Evolutionary conservation across 2,888 invertebrate species (phyloP).

Genomic region (Ernsta delagoae): DNA sequence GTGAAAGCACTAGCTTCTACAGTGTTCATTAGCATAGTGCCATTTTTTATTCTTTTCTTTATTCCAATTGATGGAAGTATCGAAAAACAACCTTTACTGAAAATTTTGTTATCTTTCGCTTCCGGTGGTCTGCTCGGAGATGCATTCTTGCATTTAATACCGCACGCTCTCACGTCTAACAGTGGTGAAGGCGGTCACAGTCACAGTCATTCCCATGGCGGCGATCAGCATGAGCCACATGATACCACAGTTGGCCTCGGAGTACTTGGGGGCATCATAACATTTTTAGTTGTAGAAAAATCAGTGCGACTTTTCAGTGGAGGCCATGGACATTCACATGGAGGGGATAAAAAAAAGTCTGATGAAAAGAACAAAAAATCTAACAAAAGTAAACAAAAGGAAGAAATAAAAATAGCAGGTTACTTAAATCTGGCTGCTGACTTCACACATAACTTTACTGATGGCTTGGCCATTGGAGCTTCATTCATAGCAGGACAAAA

Average conservation of each 20-base stretch:
- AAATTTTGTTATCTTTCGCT: slow-evolving; percentile 96
- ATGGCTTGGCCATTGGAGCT: slow-evolving; percentile 99
- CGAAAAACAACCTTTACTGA: slow-evolving; percentile 93
- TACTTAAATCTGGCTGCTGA: slow-evolving; percentile 99
- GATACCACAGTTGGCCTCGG: slow-evolving; percentile 97
- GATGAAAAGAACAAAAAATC: slow-evolving; percentile 71
- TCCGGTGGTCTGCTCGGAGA: slow-evolving; percentile 98
- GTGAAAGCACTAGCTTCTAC: slow-evolving; percentile 95
- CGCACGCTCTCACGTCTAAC: slow-evolving; percentile 91
- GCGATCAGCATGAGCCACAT: slow-evolving; percentile 82
- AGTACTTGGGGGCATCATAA: slow-evolving; percentile 94
- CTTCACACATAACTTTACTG: slow-evolving; percentile 99
- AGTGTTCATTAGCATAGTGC: slow-evolving; percentile 96
- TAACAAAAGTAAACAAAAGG: slow-evolving; percentile 64
- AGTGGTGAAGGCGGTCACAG: slow-evolving; percentile 74
- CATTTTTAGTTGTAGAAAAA: slow-evolving; percentile 97
- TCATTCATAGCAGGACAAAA: slow-evolving; percentile 96
- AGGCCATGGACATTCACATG: slow-evolving; percentile 91
- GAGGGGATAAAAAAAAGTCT: slow-evolving; percentile 70
- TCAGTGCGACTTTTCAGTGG: slow-evolving; percentile 94
- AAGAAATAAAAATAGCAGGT: slow-evolving; percentile 85
- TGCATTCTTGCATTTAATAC: slow-evolving; percentile 99
- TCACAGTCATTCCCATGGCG: slow-evolving; percentile 83
- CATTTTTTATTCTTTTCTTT: slow-evolving; percentile 95
- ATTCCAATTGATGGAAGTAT: slow-evolving; percentile 96